Conservation (phyloP, 2,888 invertebrate genomes). For the Lysandra bellargus region DNA sequence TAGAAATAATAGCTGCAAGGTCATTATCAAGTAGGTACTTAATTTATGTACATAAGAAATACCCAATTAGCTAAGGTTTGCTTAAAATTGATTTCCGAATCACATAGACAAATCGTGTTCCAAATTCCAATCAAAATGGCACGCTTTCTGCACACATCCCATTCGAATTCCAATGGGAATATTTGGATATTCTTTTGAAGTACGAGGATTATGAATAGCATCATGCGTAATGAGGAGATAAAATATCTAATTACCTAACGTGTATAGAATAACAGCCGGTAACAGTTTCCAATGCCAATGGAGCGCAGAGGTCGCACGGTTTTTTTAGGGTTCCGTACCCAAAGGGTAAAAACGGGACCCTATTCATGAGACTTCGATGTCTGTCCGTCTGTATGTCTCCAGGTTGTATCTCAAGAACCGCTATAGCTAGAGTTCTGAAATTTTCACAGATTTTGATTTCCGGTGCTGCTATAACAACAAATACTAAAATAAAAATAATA, state of each 20-base stretch:
- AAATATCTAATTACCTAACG: constrained; percentile 3
- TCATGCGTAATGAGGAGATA: not conserved
- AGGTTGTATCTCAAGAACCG: too few species aligned
- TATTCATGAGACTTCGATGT: too few species aligned
- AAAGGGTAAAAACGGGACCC: too few species aligned
- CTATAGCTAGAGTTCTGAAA: too few species aligned
- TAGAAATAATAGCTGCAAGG: not conserved
- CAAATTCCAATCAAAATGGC: not conserved
- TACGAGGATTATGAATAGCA: not conserved
- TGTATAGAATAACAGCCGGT: constrained; percentile 1
- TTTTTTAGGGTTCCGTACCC: not conserved
- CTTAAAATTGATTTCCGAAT: not conserved
- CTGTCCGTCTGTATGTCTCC: too few species aligned
- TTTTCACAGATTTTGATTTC: too few species aligned
- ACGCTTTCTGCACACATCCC: not conserved
- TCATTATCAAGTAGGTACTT: not conserved
- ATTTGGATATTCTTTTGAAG: not conserved
- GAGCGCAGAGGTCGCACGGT: not conserved
- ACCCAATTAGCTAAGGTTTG: not conserved
- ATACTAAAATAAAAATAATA: too few species aligned
- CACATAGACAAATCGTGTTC: not conserved
- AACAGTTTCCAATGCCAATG: not conserved
- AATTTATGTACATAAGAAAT: not conserved
- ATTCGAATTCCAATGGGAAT: not conserved
- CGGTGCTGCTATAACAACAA: too few species aligned